Conservation (phyloP, 2,797 vertebrate genomes). For the Otolemur crassicaudatus region DNA sequence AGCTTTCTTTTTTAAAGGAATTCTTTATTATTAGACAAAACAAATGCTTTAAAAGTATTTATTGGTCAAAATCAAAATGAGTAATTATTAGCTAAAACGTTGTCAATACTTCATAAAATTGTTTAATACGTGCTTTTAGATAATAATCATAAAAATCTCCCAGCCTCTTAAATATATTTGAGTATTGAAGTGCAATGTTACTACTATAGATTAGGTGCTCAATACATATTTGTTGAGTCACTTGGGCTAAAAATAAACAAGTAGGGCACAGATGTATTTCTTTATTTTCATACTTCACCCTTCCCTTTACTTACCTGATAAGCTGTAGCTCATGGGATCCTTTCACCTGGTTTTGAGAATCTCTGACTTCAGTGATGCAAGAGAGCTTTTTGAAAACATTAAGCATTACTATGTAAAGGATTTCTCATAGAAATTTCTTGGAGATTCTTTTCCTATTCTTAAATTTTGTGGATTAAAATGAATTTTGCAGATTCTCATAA, state of each 20-base stretch:
- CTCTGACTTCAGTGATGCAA: neutral
- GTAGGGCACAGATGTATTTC: neutral
- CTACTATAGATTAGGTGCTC: neutral
- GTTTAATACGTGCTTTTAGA: neutral
- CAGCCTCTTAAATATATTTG: neutral
- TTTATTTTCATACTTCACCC: neutral
- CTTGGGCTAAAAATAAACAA: neutral
- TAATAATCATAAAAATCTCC: neutral
- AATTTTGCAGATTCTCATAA: neutral
- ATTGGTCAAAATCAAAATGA: neutral
- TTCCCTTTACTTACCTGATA: neutral
- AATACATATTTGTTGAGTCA: neutral
- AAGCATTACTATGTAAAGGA: neutral
- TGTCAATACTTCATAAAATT: neutral
- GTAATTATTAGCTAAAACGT: neutral
- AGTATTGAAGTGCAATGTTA: neutral
- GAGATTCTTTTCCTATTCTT: slow-evolving; percentile 5
- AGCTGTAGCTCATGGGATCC: neutral
- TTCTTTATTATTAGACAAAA: neutral
- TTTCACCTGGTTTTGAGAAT: neutral
- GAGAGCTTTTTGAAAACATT: neutral
- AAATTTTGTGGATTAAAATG: slow-evolving; percentile 6
- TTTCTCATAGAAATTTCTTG: neutral
- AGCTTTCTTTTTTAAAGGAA: neutral
- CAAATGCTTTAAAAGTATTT: neutral